Evolutionary conservation across 2,113 vertebrate genomes (phyloP), one percentile per base, ranked within the genome.

Genomic region (Sylvietta virens): DNA sequence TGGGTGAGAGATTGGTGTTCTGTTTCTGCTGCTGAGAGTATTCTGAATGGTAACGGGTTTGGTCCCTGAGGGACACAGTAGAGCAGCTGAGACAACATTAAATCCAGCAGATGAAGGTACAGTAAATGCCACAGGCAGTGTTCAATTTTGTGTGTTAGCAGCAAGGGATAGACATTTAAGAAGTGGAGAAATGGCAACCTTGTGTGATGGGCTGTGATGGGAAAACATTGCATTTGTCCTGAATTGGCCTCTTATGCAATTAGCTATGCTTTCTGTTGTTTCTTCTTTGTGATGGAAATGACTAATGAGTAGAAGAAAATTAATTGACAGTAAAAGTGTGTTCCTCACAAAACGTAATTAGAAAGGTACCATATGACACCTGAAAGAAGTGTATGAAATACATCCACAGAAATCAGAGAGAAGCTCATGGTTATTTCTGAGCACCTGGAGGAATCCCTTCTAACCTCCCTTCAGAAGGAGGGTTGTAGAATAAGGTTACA

Each of bases 71-170:
- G 90, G 93, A 91, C 83, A 95, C 71, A 88, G 72, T 64, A 93
- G 88, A 96, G 92, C 94, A 98, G 96, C 77, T 97, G 92, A 95
- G 94, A 86, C 97, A 97, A 91, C 78, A 85, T 95, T 97, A 93
- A 96, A 83, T 94, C 61, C 94, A 96, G 83, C 87, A 97, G 95
- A 98, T 97, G 95, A 94, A 96, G 91, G 92, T 95, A 94, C 94
- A 95, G 42, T 90, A 95, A 95, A 94, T 96, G 86, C 94, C 72
- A 96, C 67, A 83, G 94, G 85, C 94, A 92, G 92, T 87, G 90
- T 74, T 94, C 85, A 90, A 91, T 85, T 84, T 85, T 86, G 73
- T 95, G 88, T 85, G 90, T 97, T 96, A 97, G 92, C 83, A 95
- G 85, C 77, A 89, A 94, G 87, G 88, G 90, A 97, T 73, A 95